phyloP scores from a whole-genome alignment of 2,797 vertebrate species.

The Trachurus trachurus region DNA sequence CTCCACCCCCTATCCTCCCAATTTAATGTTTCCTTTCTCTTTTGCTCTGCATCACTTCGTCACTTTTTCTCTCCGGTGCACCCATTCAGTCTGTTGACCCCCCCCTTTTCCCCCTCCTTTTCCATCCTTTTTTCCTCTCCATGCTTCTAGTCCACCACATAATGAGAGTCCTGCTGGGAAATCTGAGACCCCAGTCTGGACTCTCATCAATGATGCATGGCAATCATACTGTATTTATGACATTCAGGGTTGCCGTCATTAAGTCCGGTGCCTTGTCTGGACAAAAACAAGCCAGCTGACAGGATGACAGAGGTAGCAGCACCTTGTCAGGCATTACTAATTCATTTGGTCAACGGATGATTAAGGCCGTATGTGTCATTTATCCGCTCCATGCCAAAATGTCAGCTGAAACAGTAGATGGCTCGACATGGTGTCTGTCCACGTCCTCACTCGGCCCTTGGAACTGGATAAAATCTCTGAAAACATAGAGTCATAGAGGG shows the following conservation, averaged over 20 bases:
- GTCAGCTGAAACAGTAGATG: background rate
- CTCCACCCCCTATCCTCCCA: background rate
- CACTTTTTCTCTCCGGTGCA: conserved; percentile 4
- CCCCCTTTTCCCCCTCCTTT: background rate
- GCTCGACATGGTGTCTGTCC: background rate
- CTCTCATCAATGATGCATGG: conserved; percentile 61
- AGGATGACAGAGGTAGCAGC: conserved; percentile 17
- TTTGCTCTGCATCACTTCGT: background rate
- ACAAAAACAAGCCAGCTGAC: conserved; percentile 40
- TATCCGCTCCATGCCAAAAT: conserved; percentile 39
- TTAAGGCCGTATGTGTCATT: conserved; percentile 34
- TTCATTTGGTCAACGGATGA: conserved; percentile 28
- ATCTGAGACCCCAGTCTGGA: conserved; percentile 50
- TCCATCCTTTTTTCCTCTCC: background rate
- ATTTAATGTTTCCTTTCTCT: background rate
- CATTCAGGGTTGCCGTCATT: conserved; percentile 35
- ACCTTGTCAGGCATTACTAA: conserved; percentile 64
- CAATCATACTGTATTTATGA: conserved; percentile 67
- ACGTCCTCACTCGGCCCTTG: background rate
- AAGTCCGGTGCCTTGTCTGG: conserved; percentile 1
- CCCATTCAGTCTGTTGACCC: conserved; percentile 6
- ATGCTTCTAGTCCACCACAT: background rate
- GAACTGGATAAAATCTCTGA: background rate
- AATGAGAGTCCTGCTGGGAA: conserved; percentile 40
- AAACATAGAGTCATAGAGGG: background rate